These are phyloP conservation scores for Hassar affinis DNA, from an alignment of 2,113 vertebrate species.

Conservation along the genomic window DNA sequence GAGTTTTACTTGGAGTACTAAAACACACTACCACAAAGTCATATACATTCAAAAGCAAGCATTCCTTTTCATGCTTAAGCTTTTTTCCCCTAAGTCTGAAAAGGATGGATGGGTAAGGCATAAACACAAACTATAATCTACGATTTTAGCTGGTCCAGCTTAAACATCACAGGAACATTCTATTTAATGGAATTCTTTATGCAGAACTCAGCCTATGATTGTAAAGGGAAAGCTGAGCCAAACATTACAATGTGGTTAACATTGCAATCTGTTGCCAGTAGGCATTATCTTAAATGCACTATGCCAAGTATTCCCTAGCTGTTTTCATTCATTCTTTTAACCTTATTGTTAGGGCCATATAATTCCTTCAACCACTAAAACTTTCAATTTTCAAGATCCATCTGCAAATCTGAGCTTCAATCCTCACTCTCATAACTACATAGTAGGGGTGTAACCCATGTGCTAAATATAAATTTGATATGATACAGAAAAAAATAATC, in stretches of 20 bases:
- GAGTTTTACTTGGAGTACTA: background rate
- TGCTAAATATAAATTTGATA: background rate
- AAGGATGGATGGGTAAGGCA: background rate
- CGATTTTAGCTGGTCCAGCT: background rate
- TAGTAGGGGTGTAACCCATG: background rate
- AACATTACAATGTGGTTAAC: background rate
- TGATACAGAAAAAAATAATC: background rate
- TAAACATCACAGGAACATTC: background rate
- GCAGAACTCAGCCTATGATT: background rate
- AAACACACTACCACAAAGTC: background rate
- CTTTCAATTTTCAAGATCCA: background rate
- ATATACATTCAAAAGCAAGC: background rate
- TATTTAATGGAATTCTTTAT: background rate
- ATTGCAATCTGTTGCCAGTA: background rate
- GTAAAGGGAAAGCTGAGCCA: background rate
- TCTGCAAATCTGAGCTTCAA: background rate
- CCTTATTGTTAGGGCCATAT: background rate
- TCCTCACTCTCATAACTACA: background rate
- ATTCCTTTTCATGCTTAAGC: background rate
- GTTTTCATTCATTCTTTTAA: slow-evolving; percentile 6
- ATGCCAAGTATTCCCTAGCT: background rate
- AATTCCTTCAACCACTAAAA: background rate
- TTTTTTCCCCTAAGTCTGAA: background rate
- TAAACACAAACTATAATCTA: background rate
- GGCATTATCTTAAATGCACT: background rate